Evolutionary conservation across 2,113 vertebrate genomes (phyloP), one percentile per base, ranked within the genome.

Genomic region (Periophthalmus modestus): DNA sequence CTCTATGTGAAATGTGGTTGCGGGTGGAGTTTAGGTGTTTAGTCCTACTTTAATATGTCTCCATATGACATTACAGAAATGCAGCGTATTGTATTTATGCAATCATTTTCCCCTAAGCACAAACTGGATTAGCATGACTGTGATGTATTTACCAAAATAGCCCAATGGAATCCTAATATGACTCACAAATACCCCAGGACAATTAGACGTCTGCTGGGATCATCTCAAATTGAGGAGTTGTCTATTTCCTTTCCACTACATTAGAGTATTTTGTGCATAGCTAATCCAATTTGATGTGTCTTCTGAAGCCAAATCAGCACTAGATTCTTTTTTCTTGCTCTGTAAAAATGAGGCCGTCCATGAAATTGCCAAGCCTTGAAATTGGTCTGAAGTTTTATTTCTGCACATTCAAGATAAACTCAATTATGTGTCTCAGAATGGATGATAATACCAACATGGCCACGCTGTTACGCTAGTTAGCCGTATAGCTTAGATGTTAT

Each of bases 261-360:
- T 48, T 19, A 50, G 24, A 24, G 63, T 57, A 24, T 73, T 71
- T 70, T 69, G 55, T 77, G 46, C 72, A 73, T 10, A 78, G 66
- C 13, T 18, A 68, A 80, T 81, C 73, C 72, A 66, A 77, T 86
- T 82, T 75, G 47, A 9, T 68, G 14, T 57, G 75, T 70, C 71
- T 73, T 68, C 68, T 39, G 34, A 78, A 71, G 57, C 55, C 68
- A 69, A 79, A 82, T 77, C 77, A 72, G 78, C 77, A 82, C 59
- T 70, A 55, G 69, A 84, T 83, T 78, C 1, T 61, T 70, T 85
- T 68, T 82, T 85, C 68, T 82, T 81, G 47, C 66, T 70, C 79
- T 63, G 46, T 80, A 69, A 85, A 82, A 73, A 73, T 28, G n/a
- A 77, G 43, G 63, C 50, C 66, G 61, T 78, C 69, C 46, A 46